Percentiles rank a stretch among this genome's conserved stretches.
These are phyloP conservation scores for Grus americana DNA, from an alignment of 2,113 vertebrate genomes.

Conservation along the genomic window DNA sequence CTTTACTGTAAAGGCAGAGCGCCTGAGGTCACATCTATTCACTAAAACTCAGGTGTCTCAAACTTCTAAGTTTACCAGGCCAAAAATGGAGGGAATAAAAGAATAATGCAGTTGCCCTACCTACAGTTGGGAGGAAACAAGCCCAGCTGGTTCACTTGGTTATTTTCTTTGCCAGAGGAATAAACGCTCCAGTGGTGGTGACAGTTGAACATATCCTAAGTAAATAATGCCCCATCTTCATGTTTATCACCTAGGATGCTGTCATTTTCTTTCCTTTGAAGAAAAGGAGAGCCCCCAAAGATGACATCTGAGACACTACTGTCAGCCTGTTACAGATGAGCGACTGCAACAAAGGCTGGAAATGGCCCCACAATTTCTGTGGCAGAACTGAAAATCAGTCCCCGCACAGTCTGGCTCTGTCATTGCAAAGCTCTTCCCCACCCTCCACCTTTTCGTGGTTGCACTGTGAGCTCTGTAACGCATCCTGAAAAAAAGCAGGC, in stretches of 20 bases:
- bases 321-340: not conserved
- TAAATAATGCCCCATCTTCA: not conserved
- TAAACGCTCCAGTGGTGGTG: not conserved
- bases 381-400: not conserved
- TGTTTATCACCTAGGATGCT: not conserved
- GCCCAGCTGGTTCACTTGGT: not conserved
- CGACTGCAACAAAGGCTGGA: not conserved
- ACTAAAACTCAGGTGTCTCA: not conserved
- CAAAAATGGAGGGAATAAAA: not conserved
- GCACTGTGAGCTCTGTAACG: not conserved
- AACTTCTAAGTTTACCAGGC: not conserved
- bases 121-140: not conserved
- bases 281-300: not conserved
- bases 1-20: not conserved
- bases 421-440: not conserved
- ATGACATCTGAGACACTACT: not conserved
- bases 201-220: not conserved
- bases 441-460: not conserved
- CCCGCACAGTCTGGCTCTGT: rapidly evolving
- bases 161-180: not conserved
- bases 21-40: not conserved
- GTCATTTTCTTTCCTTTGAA: not conserved
- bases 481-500: not conserved
- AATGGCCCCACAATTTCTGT: not conserved
- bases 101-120: not conserved